phyloP scores from a whole-genome alignment of 2,113 vertebrate species.

The Donacobius atricapilla region DNA sequence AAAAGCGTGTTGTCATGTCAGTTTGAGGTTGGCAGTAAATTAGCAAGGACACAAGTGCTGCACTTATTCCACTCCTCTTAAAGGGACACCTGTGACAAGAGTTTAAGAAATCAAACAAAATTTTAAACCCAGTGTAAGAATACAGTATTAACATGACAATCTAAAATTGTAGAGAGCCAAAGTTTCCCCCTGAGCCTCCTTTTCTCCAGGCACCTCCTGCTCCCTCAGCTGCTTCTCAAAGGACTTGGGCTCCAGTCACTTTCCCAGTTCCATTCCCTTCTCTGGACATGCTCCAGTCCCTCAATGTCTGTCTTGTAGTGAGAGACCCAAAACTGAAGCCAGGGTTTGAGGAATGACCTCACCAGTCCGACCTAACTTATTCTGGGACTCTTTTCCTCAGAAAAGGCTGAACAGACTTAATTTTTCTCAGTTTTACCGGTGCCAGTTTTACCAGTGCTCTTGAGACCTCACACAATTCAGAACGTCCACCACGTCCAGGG shows the following conservation, averaged over 20 bases:
- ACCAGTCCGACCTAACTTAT: background rate
- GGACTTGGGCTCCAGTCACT: background rate
- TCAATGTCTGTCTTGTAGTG: background rate
- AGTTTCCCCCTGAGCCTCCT: background rate
- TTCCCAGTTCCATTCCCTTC: background rate
- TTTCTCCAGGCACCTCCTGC: background rate
- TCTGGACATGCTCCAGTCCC: background rate
- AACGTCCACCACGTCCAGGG: background rate
- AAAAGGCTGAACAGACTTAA: background rate
- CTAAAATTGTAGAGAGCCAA: background rate
- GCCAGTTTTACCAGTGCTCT: background rate
- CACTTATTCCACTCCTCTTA: background rate
- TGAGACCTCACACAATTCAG: background rate
- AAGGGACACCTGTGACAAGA: background rate
- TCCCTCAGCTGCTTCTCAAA: background rate
- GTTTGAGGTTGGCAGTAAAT: background rate
- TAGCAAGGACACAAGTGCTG: background rate
- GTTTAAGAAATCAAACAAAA: background rate
- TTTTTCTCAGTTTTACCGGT: background rate
- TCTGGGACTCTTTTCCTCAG: background rate
- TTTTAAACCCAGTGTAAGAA: background rate
- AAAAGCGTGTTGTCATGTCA: background rate
- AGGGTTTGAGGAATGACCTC: background rate
- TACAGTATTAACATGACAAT: background rate
- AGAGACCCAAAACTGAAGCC: background rate